Percentiles rank a stretch among this genome's conserved stretches.
phyloP scores from a whole-genome alignment of 2,113 vertebrate genomes.

The Cathartes aura region DNA sequence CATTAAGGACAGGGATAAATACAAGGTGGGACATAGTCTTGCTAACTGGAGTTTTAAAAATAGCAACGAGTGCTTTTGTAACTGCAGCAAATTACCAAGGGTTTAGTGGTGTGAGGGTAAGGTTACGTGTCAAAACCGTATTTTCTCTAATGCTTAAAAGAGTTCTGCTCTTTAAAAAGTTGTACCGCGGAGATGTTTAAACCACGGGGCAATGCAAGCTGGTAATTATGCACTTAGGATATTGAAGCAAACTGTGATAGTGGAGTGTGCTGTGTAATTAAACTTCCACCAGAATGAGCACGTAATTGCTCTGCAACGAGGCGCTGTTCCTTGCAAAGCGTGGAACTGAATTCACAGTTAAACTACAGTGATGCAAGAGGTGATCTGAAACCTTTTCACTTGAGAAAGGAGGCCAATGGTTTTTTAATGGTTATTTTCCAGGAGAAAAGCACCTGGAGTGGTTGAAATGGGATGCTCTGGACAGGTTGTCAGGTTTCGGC shows the following conservation, averaged over 20 bases:
- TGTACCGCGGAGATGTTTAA: neutral
- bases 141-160: neutral
- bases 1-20: neutral
- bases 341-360: neutral
- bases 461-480: neutral
- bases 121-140: neutral
- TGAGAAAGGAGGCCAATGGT: neutral
- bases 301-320: neutral
- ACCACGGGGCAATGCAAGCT: constrained; percentile 1
- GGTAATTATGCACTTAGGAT: constrained; percentile 35
- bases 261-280: constrained; percentile 28
- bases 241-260: neutral
- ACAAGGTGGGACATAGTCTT: neutral
- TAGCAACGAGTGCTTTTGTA: neutral
- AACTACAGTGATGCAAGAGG: neutral
- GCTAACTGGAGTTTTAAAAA: neutral
- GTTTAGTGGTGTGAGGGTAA: neutral
- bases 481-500: neutral
- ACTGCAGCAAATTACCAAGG: neutral
- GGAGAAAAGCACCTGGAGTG: neutral
- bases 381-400: neutral
- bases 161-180: neutral
- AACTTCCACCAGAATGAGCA: neutral
- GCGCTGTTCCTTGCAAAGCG: neutral
- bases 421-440: neutral